phyloP scores from a whole-genome alignment of 2,113 vertebrate genomes.

The Tachycineta bicolor region DNA sequence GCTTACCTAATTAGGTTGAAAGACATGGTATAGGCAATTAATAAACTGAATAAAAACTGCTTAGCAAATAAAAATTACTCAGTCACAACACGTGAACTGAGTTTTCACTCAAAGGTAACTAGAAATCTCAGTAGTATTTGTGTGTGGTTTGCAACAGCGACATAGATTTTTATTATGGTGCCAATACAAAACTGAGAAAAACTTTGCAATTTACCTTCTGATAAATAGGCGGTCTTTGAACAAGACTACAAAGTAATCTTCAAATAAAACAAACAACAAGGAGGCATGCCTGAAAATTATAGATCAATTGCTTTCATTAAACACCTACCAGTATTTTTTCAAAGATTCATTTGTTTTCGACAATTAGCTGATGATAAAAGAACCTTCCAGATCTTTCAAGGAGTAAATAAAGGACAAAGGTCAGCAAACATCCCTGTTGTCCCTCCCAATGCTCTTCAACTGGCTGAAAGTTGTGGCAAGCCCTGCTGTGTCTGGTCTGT shows the following conservation, averaged over 20 bases:
- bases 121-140: background rate
- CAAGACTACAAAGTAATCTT: constrained; percentile 49
- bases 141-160: background rate
- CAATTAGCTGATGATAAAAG: constrained; percentile 28
- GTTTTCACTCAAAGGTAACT: background rate
- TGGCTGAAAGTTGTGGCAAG: background rate
- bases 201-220: background rate
- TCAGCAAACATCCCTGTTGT: background rate
- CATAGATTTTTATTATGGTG: background rate
- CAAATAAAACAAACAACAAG: background rate
- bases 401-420: background rate
- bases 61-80: background rate
- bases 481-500: background rate
- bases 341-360: background rate
- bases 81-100: background rate
- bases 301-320: constrained; percentile 44
- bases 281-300: background rate
- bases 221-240: constrained; percentile 38
- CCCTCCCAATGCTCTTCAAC: background rate
- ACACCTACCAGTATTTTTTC: background rate
- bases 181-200: background rate
- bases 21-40: background rate
- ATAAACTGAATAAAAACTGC: background rate
- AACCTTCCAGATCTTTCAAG: background rate
- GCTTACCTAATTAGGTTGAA: background rate